A percentile compares a stretch with the other conserved stretches of the same genome.
Evolutionary conservation across 1,140 invertebrate genomes (phyloP).

Genomic region (Drosophila varians): DNA sequence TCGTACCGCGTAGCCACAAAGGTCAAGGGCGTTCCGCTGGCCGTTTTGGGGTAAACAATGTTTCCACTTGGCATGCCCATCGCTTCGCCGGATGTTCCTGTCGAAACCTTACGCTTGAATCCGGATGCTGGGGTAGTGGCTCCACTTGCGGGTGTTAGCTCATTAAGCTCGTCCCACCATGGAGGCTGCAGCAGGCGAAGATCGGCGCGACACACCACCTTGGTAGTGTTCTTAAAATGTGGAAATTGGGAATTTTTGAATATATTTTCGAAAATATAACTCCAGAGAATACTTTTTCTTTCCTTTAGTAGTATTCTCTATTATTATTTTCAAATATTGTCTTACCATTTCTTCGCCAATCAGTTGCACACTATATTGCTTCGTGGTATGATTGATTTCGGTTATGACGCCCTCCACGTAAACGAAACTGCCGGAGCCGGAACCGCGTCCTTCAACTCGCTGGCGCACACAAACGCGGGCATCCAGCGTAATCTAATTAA

Average conservation of each 20-base stretch:
- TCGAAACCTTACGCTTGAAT: conserved; percentile 43
- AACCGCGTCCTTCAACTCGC: conserved; percentile 59
- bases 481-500: conserved; percentile 84
- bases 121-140: conserved; percentile 10
- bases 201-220: conserved; percentile 88
- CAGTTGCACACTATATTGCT: conserved; percentile 91
- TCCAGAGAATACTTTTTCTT: too few relatives aligned
- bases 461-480: conserved; percentile 85
- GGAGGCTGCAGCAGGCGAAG: conserved; percentile 95
- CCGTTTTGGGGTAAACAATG: conserved; percentile 56
- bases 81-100: conserved; percentile 11
- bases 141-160: conserved; percentile 82
- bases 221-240: conserved; percentile 85
- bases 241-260: too few relatives aligned
- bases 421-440: conserved; percentile 84
- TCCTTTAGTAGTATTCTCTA: too few relatives aligned
- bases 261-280: too few relatives aligned
- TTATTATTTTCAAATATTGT: too few relatives aligned
- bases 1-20: conserved; percentile 71
- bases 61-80: conserved; percentile 40
- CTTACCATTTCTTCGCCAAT: conserved; percentile 58
- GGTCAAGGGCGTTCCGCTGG: conserved; percentile 33
- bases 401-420: conserved; percentile 94
- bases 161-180: conserved; percentile 97
- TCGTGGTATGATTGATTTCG: conserved; percentile 88